Evolutionary conservation across 2,113 vertebrate species (phyloP).

Genomic region (Oreochromis tanganicae): DNA sequence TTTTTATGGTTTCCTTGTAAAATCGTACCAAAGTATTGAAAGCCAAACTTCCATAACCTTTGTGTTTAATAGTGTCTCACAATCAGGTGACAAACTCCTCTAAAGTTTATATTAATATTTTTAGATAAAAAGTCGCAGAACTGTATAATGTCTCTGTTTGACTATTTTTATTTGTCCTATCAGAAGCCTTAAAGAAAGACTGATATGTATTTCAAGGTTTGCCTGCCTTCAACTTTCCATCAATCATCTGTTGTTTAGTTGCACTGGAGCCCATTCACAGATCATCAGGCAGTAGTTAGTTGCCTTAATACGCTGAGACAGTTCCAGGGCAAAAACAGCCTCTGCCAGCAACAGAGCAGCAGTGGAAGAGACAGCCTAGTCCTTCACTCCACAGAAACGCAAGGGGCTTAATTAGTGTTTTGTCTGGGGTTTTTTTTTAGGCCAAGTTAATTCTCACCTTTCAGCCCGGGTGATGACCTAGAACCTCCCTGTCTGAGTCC

Average conservation of each 20-base stretch:
- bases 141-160: constrained; percentile 13
- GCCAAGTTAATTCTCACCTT: constrained; percentile 47
- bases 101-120: background rate
- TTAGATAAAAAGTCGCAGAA: background rate
- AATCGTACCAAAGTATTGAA: background rate
- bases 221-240: constrained; percentile 16
- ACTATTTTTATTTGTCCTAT: constrained; percentile 13
- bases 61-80: constrained; percentile 16
- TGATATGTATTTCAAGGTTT: constrained; percentile 21
- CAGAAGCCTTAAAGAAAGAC: background rate
- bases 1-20: background rate
- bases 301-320: constrained; percentile 28
- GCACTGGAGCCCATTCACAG: constrained; percentile 27
- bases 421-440: background rate
- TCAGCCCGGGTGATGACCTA: constrained; percentile 28
- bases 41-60: background rate
- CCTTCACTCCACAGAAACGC: constrained; percentile 1
- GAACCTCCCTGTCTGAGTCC: constrained; percentile 5
- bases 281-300: constrained; percentile 16
- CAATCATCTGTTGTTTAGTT: constrained; percentile 15
- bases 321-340: constrained; percentile 28
- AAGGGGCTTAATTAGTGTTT: constrained; percentile 52
- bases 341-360: constrained; percentile 3
- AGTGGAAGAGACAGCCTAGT: background rate
- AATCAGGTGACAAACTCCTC: constrained; percentile 12